Conservation (phyloP, 2,888 invertebrate genomes). For the Drepana falcataria region DNA sequence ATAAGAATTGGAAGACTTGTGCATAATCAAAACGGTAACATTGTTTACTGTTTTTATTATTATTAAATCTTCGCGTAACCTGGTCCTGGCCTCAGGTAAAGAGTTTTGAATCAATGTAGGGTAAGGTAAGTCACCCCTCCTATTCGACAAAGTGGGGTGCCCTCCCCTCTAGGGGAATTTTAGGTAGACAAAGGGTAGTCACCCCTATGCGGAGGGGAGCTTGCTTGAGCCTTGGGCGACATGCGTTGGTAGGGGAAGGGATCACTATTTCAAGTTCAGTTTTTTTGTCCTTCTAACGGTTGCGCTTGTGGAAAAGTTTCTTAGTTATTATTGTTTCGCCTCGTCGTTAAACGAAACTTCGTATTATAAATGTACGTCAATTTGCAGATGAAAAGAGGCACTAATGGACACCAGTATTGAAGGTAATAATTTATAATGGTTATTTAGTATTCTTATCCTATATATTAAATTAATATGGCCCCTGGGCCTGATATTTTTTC, state of each 20-base stretch:
- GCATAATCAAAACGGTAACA: background rate
- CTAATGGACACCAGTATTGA: background rate
- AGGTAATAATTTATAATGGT: background rate
- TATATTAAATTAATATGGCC: too few relatives aligned
- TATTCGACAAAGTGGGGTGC: conserved; percentile 66
- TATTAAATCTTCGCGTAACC: conserved; percentile 22
- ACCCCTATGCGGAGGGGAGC: conserved; percentile 72
- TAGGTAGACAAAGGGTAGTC: conserved; percentile 75
- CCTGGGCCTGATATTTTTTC: too few relatives aligned
- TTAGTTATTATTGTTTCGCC: conserved; percentile 4
- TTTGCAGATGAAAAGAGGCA: background rate
- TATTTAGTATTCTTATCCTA: too few relatives aligned
- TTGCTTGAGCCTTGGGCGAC: conserved; percentile 55
- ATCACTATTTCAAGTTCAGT: conserved; percentile 56
- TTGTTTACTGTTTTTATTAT: conserved; percentile 11
- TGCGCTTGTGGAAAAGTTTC: conserved; percentile 34
- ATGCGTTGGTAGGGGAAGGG: conserved; percentile 59
- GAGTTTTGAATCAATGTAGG: conserved; percentile 55
- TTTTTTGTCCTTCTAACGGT: conserved; percentile 46
- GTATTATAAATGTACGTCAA: too few relatives aligned
- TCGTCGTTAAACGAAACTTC: too few relatives aligned
- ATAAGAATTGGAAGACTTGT: background rate
- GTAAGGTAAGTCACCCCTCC: conserved; percentile 64
- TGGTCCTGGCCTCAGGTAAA: conserved; percentile 45
- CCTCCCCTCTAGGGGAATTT: conserved; percentile 72